Evolutionary conservation across 2,797 vertebrate species (phyloP), one percentile per base, ranked within the genome.

Genomic region (Ptychadena robeensis): DNA sequence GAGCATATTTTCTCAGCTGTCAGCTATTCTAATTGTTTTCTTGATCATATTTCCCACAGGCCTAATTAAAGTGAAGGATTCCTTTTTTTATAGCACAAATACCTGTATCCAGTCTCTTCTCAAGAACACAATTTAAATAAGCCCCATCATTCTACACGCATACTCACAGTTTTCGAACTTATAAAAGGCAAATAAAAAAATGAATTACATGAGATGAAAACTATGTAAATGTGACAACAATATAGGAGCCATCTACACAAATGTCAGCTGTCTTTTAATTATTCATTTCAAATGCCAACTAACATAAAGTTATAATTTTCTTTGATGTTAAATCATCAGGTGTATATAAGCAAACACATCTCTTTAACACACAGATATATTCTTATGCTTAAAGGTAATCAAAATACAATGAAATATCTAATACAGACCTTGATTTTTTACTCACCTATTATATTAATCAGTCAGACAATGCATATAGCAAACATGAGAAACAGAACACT

Each of bases 261-360:
- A 73, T 73, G 44, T 57, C 70, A 53, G 10, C 18, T 57, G 18
- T 34, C 4, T 57, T 34, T 72, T 30, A 72, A 72, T 53, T 73
- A 53, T 53, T 32, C 3, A 12, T n/a, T 48, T 31, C 6, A 44
- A 71, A 71, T 48, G 28, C 6, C 18, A 25, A 34, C 15, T 25
- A 57, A 57, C n/a, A 12, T 27, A 25, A n/a, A 73, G 22, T 57
- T n/a, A n/a, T n/a, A n/a, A n/a, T n/a, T n/a, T n/a, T n/a, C n/a
- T n/a, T n/a, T n/a, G n/a, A 4, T 73, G 53, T n/a, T 12, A 15
- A 8, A 18, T 31, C 15, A 44, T 48, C 68, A 53, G 22, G 3
- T 34, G 5, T 48, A 48, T 48, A 48, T 5, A 48, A 7, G 5
- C 44, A 48, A 7, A 48, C 22, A 7, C 18, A 48, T 48, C 5